Evolutionary conservation across 2,888 invertebrate species (phyloP), one percentile per base, ranked within the genome.

Genomic region (Barypeithes pellucidus): DNA sequence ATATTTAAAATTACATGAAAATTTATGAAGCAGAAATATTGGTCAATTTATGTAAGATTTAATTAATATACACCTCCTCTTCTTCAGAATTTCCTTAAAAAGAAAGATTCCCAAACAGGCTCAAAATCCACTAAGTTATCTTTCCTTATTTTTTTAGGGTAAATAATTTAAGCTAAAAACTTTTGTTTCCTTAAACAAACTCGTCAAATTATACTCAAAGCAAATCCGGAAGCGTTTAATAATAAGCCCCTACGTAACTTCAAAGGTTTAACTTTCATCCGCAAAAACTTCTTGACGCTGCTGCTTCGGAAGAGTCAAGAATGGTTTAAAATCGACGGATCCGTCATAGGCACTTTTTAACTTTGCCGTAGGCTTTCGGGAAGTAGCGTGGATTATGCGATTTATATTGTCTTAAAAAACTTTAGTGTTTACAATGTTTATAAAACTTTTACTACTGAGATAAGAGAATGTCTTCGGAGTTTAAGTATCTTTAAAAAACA

Each of bases 261-360:
- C 54, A 57, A 57, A 57, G 54, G 54, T 18, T 33, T 33, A 57
- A 29, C 29, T 29, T 54, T 33, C 33, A 54, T 33, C 54, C 33
- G 12, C 54, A 57, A 33, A 57, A 57, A 57, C 54, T 52, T 52
- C 29, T 52, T 29, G 29, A 29, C 29, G 14, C 52, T 29, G 29
- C 29, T 16, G 33, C 54, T 57, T 57, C 33, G 18, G 54, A 36
- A 33, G 33, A 57, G 33, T 57, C 54, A 57, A 57, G 54, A 7
- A n/a, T 33, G 33, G 33, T 33, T 50, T 52, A 57, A 36, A 57
- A 57, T 57, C 54, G 54, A 57, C 54, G 54, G 33, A 57, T 57
- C 16, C 54, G 33, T 57, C 54, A 57, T 33, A 57, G 54, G 36
- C 54, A 57, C 54, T 57, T 57, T 57, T 33, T 57, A 57, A 57